Evolutionary conservation across 2,113 vertebrate species (phyloP), one percentile per base, ranked within the genome.

Genomic region (Alosa alosa): DNA sequence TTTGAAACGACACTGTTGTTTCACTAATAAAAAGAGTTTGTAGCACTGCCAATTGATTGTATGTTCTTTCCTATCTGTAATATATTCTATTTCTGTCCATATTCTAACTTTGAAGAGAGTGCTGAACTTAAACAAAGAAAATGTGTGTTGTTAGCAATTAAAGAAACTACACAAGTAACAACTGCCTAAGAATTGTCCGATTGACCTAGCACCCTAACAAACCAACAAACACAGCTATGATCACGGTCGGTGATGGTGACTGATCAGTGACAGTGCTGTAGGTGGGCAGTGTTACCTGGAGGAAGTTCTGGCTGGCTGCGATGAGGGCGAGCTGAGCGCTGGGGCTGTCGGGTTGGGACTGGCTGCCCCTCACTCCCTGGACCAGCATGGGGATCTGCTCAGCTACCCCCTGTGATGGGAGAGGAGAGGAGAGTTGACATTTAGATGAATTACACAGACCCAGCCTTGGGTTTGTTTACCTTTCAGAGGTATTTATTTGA

Each of bases 351-450:
- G 97, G 97, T 91, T 99, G 98, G 0, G 97, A 96, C 90, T 98
- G 97, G 93, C 98, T 99, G 82, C 98, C 97, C 89, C 97, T 92
- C 18, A 99, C 97, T 0, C 98, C 98, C 88, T 99, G 98, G 13
- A 99, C 98, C 95, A 99, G 94, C 95, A 97, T 95, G 0, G 97
- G 98, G 89, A 99, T 99, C 95, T 99, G 98, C 44, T 99, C 98
- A 3, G 97, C 98, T 86, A 97, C 98, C 87, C 95, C 95, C 98
- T 99, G 93, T 57, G 46, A 87, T 1, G 1, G 1, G 10, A 50
- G n/a, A 50, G 25, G 13, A 55, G 49, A 83, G 50, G 50, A 52
- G 55, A 68, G 60, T 68, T 68, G 60, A 22, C 20, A 64, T n/a
- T n/a, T 1, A 20, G 57, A n/a, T 25, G 22, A 64, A 64, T 25